These are phyloP conservation scores for Oreohelix idahoensis DNA, from an alignment of 1,140 invertebrate species.

Conservation along the genomic window DNA sequence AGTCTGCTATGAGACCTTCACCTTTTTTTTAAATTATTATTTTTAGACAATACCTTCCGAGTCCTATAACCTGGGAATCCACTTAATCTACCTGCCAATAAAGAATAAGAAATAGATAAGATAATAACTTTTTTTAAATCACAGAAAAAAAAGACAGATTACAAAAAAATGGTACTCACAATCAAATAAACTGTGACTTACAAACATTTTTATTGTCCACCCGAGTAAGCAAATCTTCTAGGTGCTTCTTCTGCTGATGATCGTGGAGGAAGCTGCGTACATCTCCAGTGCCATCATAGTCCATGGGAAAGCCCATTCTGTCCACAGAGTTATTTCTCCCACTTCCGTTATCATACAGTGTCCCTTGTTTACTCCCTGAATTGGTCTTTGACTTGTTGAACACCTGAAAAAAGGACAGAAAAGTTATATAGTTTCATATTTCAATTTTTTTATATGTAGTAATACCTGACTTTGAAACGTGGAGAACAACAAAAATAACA, in stretches of 20 bases:
- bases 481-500: too few species aligned
- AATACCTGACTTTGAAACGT: too few species aligned
- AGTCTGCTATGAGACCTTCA: too few species aligned
- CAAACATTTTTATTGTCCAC: constrained; percentile 61
- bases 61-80: neutral
- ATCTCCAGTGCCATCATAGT: constrained; percentile 39
- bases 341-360: constrained; percentile 17
- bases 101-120: neutral
- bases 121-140: neutral
- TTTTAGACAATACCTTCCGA: neutral
- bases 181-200: constrained; percentile 29
- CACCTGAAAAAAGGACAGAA: constrained; percentile 39
- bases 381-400: constrained; percentile 47
- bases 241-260: constrained; percentile 53
- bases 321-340: constrained; percentile 29
- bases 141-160: too few species aligned
- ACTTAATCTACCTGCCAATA: neutral
- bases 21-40: too few species aligned
- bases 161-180: too few species aligned
- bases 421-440: too few species aligned
- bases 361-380: neutral
- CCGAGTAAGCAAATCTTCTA: constrained; percentile 61
- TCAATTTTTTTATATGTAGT: too few species aligned
- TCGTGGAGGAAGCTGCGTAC: constrained; percentile 43
- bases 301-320: constrained; percentile 40